Evolutionary conservation across 2,797 vertebrate species (phyloP).

Genomic region (Masticophis lateralis): DNA sequence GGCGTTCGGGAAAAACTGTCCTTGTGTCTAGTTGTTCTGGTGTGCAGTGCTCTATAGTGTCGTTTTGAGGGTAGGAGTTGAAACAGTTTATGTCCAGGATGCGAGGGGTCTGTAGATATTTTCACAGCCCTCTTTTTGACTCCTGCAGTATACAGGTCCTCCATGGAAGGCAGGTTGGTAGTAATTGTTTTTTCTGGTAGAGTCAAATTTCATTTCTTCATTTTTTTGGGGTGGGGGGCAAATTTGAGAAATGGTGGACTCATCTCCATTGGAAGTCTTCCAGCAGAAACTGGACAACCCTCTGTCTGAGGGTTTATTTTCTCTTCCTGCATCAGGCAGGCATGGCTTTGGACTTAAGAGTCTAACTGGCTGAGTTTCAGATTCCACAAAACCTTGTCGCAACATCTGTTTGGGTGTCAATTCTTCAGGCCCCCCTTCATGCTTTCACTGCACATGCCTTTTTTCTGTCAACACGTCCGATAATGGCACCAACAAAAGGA

Average conservation of each 20-base stretch:
- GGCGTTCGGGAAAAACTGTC: fast-evolving
- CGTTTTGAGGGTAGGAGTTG: too few relatives aligned
- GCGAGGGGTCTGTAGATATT: too few relatives aligned
- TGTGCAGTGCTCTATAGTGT: too few relatives aligned
- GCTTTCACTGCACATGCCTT: neutral
- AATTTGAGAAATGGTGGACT: neutral
- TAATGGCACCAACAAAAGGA: neutral
- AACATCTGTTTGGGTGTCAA: neutral
- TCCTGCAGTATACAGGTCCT: too few relatives aligned
- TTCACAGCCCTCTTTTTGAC: too few relatives aligned
- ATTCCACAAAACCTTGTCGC: neutral
- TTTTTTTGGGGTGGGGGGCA: neutral
- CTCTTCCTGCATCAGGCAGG: neutral
- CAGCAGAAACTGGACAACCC: neutral
- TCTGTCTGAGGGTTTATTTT: neutral
- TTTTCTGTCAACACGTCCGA: neutral
- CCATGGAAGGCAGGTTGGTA: too few relatives aligned
- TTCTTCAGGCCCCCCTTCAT: neutral
- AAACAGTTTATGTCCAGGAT: too few relatives aligned
- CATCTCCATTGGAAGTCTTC: neutral
- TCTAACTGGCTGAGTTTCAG: neutral
- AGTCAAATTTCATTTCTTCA: neutral
- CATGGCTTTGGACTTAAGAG: neutral
- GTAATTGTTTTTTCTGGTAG: neutral
- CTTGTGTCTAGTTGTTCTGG: too few relatives aligned